Evolutionary conservation across 2,797 vertebrate species (phyloP).

Genomic region (Gymnothorax reevesii): DNA sequence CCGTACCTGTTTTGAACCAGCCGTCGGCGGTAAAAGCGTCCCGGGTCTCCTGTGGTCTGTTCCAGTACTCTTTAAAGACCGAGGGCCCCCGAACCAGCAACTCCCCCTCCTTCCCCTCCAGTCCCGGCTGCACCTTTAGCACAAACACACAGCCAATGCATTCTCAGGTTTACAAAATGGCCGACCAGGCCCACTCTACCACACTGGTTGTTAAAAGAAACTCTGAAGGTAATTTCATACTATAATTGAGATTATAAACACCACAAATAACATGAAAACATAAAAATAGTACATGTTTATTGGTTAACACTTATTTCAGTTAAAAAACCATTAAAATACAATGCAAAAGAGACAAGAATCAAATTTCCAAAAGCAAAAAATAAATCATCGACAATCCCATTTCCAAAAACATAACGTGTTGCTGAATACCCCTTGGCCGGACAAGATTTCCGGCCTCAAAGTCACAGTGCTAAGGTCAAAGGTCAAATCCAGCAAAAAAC

Average conservation of each 20-base stretch:
- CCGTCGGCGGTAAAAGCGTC: slow-evolving; percentile 81
- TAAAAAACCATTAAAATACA: too few relatives aligned
- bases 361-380: too few relatives aligned
- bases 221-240: neutral
- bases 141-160: slow-evolving; percentile 1
- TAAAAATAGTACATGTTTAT: too few relatives aligned
- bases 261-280: neutral
- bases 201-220: neutral
- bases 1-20: slow-evolving; percentile 93
- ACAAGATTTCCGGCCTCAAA: too few relatives aligned
- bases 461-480: too few relatives aligned
- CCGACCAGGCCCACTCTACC: neutral
- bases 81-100: slow-evolving; percentile 84
- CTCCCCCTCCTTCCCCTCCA: slow-evolving; percentile 86
- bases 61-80: slow-evolving; percentile 92
- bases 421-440: too few relatives aligned
- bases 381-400: too few relatives aligned
- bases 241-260: neutral
- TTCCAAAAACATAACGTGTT: too few relatives aligned
- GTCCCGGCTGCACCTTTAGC: slow-evolving; percentile 77
- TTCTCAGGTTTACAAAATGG: neutral
- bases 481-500: too few relatives aligned
- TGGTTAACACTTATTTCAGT: too few relatives aligned
- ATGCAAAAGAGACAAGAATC: too few relatives aligned
- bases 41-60: slow-evolving; percentile 79